Evolutionary conservation across 2,113 vertebrate genomes (phyloP), one percentile per base, ranked within the genome.

Genomic region (Bubo blakistoni): DNA sequence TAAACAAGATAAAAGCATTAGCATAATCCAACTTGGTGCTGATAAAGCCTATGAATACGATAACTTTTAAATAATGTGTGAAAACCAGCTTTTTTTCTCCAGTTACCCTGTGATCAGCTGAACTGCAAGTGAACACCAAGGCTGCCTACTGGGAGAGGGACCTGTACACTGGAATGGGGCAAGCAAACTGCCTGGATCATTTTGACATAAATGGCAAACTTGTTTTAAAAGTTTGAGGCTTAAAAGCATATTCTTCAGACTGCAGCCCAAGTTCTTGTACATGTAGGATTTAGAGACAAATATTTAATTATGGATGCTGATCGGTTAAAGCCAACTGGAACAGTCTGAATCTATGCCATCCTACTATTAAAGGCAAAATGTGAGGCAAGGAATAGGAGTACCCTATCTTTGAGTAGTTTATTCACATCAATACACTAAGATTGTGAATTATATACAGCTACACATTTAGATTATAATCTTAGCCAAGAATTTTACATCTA

Each of bases 21-120:
- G 8, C n/a, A 21, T 1, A 44, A 54, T 26, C 42, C 90, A 87
- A 5, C 26, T 7, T 1, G 0, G 20, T 11, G 36, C 46, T 47
- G 69, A 3, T 6, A 65, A 29, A 54, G 46, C 18, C 73, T 27
- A 10, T 0, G 16, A 65, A 66, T 1, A 25, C 0, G 3, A 1
- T 27, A 32, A 21, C n/a, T 49, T 42, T 15, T 5, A 21, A 19
- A 29, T 13, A 24, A 9, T 2, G 34, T 11, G 7, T 46, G 73
- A 40, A 81, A 84, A 87, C 62, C 3, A 6, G 5, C 25, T 52
- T 87, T 49, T 87, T 88, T 55, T 72, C 25, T 85, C 55, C 57
- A 32, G n/a, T 30, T 79, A 20, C 13, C 36, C 55, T 34, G 26
- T 3, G 36, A 63, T 18, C 52, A 80, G 52, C 8, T 69, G 59